A percentile compares a stretch with the other conserved stretches of the same genome.
Evolutionary conservation across 2,113 vertebrate genomes (phyloP).

Genomic region (Calidris pugnax): DNA sequence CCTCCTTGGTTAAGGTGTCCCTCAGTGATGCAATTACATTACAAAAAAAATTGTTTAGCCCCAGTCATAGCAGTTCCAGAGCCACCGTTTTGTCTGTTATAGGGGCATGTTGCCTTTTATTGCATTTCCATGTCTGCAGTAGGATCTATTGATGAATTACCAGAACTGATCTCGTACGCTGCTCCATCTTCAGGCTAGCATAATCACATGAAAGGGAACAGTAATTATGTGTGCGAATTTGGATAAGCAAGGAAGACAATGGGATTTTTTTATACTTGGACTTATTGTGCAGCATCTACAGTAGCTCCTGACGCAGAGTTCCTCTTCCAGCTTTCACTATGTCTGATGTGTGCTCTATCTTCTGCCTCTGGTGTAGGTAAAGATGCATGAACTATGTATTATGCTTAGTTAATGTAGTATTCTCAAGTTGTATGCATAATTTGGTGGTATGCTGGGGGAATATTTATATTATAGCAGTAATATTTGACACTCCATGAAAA

Average conservation of each 20-base stretch:
- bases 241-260: background rate
- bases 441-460: background rate
- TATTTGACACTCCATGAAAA: background rate
- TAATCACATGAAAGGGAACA: background rate
- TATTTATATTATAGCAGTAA: background rate
- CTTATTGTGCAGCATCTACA: background rate
- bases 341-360: constrained; percentile 29
- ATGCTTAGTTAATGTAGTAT: background rate
- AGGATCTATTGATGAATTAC: background rate
- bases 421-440: background rate
- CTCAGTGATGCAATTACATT: background rate
- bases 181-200: background rate
- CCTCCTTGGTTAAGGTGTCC: background rate
- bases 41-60: background rate
- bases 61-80: background rate
- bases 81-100: background rate
- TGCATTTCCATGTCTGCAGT: background rate
- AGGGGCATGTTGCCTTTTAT: background rate
- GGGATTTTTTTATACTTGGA: background rate
- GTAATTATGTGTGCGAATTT: background rate
- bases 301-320: background rate
- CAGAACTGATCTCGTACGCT: background rate
- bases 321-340: background rate
- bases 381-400: constrained; percentile 30
- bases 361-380: constrained; percentile 55